Conservation (phyloP, 2,113 vertebrate genomes). For the Psittacula cyanocephala region DNA sequence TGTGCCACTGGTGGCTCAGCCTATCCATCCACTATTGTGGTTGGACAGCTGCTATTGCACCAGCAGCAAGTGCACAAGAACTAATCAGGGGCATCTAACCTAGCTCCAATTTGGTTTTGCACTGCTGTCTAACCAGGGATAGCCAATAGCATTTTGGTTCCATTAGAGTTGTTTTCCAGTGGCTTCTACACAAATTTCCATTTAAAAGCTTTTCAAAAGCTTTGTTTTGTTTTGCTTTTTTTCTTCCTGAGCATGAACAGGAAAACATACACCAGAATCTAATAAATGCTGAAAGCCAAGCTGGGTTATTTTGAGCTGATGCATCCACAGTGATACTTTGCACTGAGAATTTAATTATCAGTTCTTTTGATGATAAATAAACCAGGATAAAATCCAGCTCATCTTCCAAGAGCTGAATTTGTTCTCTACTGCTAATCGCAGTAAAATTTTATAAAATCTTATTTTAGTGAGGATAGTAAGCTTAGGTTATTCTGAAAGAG, state of each 20-base stretch:
- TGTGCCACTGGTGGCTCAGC: neutral
- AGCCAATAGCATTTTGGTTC: neutral
- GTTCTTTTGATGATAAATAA: neutral
- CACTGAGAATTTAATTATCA: neutral
- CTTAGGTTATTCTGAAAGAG: neutral
- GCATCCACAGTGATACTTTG: neutral
- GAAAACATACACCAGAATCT: neutral
- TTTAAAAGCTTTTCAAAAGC: neutral
- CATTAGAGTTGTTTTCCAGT: neutral
- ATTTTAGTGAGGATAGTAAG: neutral
- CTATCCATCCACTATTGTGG: neutral
- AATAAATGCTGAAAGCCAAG: constrained; percentile 9
- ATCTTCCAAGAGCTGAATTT: neutral
- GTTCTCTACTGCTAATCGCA: neutral
- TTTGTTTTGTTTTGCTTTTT: neutral
- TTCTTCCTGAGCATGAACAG: neutral
- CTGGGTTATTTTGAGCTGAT: neutral
- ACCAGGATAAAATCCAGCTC: neutral
- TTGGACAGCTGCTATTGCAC: neutral
- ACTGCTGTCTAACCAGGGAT: neutral
- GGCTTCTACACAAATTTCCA: neutral
- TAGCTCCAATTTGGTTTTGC: neutral
- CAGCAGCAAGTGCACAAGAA: neutral
- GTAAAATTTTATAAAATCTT: neutral
- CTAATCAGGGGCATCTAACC: neutral